Evolutionary conservation across 30 jellyfish, hydroid and myxozoan species (phyloP).

Genomic region (Rhopilema esculentum): DNA sequence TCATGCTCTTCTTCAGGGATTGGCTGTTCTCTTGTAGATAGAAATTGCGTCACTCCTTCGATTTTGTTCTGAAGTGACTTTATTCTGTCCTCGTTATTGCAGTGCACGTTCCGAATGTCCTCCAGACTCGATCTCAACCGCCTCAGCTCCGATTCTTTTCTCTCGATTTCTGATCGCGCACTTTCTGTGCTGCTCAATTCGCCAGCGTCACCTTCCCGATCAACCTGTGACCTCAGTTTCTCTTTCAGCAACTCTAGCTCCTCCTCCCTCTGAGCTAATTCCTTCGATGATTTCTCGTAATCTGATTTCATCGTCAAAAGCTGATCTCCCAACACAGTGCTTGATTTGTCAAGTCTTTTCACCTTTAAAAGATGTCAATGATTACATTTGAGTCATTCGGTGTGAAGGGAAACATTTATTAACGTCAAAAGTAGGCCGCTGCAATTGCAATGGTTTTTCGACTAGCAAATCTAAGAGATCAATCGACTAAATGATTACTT

Average conservation of each 20-base stretch:
- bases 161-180: slow-evolving; percentile 56
- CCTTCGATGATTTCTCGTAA: slow-evolving; percentile 39
- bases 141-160: slow-evolving; percentile 54
- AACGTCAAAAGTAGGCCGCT: too few species aligned
- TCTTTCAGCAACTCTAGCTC: slow-evolving; percentile 49
- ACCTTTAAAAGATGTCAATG: slow-evolving; percentile 12
- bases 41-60: slow-evolving; percentile 69
- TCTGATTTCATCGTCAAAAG: slow-evolving; percentile 59
- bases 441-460: too few species aligned
- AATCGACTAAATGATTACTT: too few species aligned
- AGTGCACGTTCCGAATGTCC: slow-evolving; percentile 72
- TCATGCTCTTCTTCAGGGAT: slow-evolving; percentile 48
- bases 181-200: slow-evolving; percentile 67
- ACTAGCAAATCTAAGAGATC: too few species aligned
- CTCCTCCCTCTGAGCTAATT: slow-evolving; percentile 43
- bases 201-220: slow-evolving; percentile 72
- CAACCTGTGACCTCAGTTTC: slow-evolving; percentile 45
- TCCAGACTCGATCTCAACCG: slow-evolving; percentile 68
- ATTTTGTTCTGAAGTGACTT: slow-evolving; percentile 69
- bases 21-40: slow-evolving; percentile 42
- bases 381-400: background rate
- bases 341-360: slow-evolving; percentile 45
- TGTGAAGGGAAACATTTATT: background rate
- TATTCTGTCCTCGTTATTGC: slow-evolving; percentile 66
- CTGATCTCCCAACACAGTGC: slow-evolving; percentile 57